phyloP scores from a whole-genome alignment of 1,140 invertebrate species.

The Drepana arcuata region DNA sequence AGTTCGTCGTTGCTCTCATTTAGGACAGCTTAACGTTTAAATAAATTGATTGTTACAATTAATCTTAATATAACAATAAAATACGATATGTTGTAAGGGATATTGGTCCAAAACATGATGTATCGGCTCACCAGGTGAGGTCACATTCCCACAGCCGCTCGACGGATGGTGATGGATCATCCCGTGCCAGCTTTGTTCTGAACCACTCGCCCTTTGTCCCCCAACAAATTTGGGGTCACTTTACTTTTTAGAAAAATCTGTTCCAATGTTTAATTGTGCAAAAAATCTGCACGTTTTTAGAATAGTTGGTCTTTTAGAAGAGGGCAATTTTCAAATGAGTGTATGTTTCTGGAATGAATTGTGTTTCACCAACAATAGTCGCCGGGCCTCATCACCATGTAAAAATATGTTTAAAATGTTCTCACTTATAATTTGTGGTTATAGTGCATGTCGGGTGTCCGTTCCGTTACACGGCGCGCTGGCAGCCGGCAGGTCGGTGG shows the following conservation, averaged over 20 bases:
- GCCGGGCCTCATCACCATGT: no score
- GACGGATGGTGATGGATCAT: conserved; percentile 66
- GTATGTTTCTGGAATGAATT: no score
- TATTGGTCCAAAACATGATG: conserved; percentile 41
- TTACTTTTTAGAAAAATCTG: conserved; percentile 22
- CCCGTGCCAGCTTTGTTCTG: conserved; percentile 34
- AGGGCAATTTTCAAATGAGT: no score
- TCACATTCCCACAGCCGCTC: conserved; percentile 40
- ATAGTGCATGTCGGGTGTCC: conserved; percentile 63
- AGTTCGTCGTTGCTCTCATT: no score
- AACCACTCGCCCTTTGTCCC: conserved; percentile 27
- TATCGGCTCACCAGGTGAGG: conserved; percentile 54
- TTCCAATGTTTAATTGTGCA: conserved; percentile 27
- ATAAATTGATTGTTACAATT: no score
- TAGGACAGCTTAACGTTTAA: no score
- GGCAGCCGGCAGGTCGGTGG: conserved; percentile 37
- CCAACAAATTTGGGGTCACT: conserved; percentile 62
- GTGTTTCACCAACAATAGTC: no score
- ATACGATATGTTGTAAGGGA: no score
- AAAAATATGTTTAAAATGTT: conserved; percentile 63
- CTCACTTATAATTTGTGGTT: conserved; percentile 71
- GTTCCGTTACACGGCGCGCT: conserved; percentile 60
- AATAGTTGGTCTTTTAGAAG: no score
- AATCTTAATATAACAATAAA: no score
- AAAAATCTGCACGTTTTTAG: conserved; percentile 14